These are phyloP conservation scores for Drosophila fungiperda DNA, from an alignment of 2,888 invertebrate species.

Conservation along the genomic window DNA sequence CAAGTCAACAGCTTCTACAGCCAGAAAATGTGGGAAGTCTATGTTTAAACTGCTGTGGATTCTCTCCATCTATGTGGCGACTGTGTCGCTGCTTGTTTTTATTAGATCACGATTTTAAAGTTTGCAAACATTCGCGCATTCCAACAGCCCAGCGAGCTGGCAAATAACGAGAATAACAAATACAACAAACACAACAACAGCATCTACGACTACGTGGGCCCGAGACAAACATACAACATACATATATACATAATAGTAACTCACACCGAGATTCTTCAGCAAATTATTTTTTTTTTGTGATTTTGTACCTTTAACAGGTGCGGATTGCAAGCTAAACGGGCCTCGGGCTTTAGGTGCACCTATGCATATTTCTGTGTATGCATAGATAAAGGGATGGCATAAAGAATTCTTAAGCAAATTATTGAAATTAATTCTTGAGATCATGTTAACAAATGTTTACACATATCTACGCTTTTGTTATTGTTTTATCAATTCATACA, in stretches of 20 bases:
- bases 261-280: slow-evolving; percentile 68
- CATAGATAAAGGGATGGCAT: background rate
- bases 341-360: slow-evolving; percentile 13
- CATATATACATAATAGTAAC: slow-evolving; percentile 62
- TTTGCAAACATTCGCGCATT: slow-evolving; percentile 80
- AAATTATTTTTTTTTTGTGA: slow-evolving; percentile 23
- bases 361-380: background rate
- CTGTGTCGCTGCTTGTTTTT: slow-evolving; percentile 54
- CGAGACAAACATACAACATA: slow-evolving; percentile 31
- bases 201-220: slow-evolving; percentile 41
- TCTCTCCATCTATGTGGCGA: slow-evolving; percentile 23
- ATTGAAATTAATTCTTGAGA: background rate
- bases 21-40: slow-evolving; percentile 34
- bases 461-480: background rate
- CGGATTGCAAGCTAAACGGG: slow-evolving; percentile 29
- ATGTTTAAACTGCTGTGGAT: slow-evolving; percentile 34
- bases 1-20: slow-evolving; percentile 22
- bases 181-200: slow-evolving; percentile 28
- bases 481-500: no score
- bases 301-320: slow-evolving; percentile 60
- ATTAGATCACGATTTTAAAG: slow-evolving; percentile 84
- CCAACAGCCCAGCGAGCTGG: slow-evolving; percentile 52
- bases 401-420: background rate
- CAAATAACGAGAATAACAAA: slow-evolving; percentile 35
- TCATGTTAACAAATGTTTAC: background rate